These are phyloP conservation scores for Lycaena phlaeas DNA, from an alignment of 2,888 invertebrate genomes.

Conservation along the genomic window DNA sequence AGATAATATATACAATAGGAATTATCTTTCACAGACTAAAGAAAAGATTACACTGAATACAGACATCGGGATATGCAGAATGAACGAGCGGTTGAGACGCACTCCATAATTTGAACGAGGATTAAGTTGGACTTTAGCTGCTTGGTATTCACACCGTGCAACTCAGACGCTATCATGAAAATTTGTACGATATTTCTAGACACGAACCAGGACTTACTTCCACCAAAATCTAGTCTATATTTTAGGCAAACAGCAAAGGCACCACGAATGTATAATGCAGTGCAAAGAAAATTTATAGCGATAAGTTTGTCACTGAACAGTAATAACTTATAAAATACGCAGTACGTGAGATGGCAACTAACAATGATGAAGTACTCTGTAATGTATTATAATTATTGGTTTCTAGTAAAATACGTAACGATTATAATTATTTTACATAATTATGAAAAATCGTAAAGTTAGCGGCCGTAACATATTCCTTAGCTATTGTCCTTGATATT, in stretches of 20 bases:
- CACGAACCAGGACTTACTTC: slow-evolving; percentile 20
- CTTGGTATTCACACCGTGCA: slow-evolving; percentile 23
- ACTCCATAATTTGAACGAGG: slow-evolving; percentile 11
- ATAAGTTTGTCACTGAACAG: no score
- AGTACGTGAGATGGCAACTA: no score
- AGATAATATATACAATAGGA: slow-evolving; percentile 1
- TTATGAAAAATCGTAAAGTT: no score
- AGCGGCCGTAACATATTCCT: slow-evolving; percentile 14
- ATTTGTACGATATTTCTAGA: slow-evolving; percentile 23
- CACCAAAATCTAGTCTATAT: slow-evolving; percentile 19
- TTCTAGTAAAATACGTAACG: no score
- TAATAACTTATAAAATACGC: no score
- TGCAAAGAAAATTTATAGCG: no score
- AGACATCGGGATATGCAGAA: neutral
- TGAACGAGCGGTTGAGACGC: neutral
- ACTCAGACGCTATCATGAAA: slow-evolving; percentile 16
- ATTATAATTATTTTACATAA: no score
- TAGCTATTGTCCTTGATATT: slow-evolving; percentile 18
- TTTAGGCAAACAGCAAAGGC: no score
- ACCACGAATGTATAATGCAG: no score
- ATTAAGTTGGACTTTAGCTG: slow-evolving; percentile 20
- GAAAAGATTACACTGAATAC: slow-evolving; percentile 5
- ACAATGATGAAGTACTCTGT: no score
- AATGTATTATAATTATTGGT: no score
- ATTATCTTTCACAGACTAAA: neutral